Base-by-base conservation (phyloP, 2,888 invertebrate genomes). In the Xanthorhoe designata region DNA sequence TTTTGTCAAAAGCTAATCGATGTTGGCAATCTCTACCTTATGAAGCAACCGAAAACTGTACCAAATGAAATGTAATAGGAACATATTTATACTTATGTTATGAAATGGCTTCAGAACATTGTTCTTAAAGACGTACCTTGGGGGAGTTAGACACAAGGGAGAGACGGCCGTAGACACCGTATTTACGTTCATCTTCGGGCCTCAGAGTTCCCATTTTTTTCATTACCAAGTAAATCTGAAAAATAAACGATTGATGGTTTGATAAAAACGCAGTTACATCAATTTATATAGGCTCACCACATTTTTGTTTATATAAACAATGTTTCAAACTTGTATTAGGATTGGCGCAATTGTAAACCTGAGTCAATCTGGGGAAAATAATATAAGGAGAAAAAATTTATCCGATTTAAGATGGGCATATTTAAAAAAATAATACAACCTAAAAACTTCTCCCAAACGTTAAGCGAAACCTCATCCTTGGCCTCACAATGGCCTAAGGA, bases 181-280 rank as follows among this genome's bases (percentile, higher is more conserved):
- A 96, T 80, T 96, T 96, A 58, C 94, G 92, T 81, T 96, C 95
- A 75, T 96, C 96, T 69, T 95, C 94, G 2, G 95, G 94, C 73
- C 95, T 88, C 60, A 96, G 81, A 0, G 94, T 95, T 63, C 95
- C 95, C 88, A 96, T 95, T 83, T 94, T 94, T 82, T 95, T 95
- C 95, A 96, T 94, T 0, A 95, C 95, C 76, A 94, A 90, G 80
- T 96, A 96, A 67, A 95, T 94, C 90, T 95, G 84, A 64, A 72
- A 72, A 24, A 24, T 24, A 24, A 24, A 24, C 24, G 4, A 24
- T 24, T 24, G n/a, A n/a, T n/a, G n/a, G n/a, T n/a, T n/a, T n/a
- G n/a, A n/a, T n/a, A n/a, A n/a, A n/a, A n/a, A n/a, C n/a, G n/a
- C n/a, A n/a, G n/a, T n/a, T n/a, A n/a, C n/a, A n/a, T n/a, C n/a